phyloP scores from a whole-genome alignment of 2,888 invertebrate species.

The Electrophaes corylata region DNA sequence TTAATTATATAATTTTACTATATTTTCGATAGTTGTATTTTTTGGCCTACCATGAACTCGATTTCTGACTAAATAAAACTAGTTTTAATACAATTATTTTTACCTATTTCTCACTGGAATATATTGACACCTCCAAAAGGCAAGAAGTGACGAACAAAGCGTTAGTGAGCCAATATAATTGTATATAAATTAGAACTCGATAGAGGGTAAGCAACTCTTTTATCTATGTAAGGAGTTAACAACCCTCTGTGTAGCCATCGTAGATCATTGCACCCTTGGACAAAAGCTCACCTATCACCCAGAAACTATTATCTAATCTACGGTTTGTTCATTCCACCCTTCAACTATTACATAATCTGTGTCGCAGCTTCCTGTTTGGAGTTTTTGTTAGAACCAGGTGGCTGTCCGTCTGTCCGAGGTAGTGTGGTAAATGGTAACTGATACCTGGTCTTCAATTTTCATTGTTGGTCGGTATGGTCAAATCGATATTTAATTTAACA shows the following conservation, averaged over 20 bases:
- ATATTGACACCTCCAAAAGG: too few relatives aligned
- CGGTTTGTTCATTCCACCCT: slow-evolving; percentile 1
- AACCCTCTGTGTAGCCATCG: not conserved
- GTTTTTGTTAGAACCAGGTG: slow-evolving; percentile 49
- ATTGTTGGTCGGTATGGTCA: slow-evolving; percentile 5
- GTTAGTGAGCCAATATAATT: too few relatives aligned
- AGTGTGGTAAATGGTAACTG: slow-evolving; percentile 30
- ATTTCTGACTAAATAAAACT: too few relatives aligned
- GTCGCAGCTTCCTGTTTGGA: slow-evolving; percentile 24
- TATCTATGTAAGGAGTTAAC: not conserved
- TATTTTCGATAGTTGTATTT: too few relatives aligned
- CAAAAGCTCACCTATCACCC: slow-evolving; percentile 3
- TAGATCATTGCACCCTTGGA: not conserved
- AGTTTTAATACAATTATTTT: too few relatives aligned
- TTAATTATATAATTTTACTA: too few relatives aligned
- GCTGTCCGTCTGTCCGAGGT: slow-evolving; percentile 27
- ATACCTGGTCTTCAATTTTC: slow-evolving; percentile 19
- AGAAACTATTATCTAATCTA: slow-evolving; percentile 11
- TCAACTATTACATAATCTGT: slow-evolving; percentile 8
- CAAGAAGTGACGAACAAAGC: too few relatives aligned
- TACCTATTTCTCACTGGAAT: too few relatives aligned
- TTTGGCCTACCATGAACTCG: too few relatives aligned
- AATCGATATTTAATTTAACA: not conserved
- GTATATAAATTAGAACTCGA: not conserved
- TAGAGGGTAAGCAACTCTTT: not conserved